Evolutionary conservation across 2,888 invertebrate species (phyloP), one percentile per base, ranked within the genome.

Genomic region (Trachelus tabidus): DNA sequence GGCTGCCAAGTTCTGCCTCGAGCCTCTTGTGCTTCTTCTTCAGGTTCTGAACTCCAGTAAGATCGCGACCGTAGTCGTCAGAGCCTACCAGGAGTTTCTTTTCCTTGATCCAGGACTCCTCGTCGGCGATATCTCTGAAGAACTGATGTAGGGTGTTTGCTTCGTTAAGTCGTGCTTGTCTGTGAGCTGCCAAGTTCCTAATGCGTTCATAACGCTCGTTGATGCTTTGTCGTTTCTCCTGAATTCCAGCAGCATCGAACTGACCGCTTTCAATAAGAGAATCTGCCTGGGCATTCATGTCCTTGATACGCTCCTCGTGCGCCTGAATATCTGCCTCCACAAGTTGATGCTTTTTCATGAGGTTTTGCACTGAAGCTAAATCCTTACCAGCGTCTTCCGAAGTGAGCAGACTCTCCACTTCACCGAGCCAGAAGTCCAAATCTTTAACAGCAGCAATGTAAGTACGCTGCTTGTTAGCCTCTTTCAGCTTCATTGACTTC

Each of bases 381-480:
- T 99, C 99, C 92, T 99, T 99, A 82, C 99, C 99, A 74, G 98
- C 97, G 92, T 99, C 99, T 91, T 99, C 99, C 40, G 97, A 98
- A 3, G 98, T 98, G 86, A 99, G 92, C 82, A 99, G 93, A 91
- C 98, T 98, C 91, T 99, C 99, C 81, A 99, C 98, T 94, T 99
- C 99, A 86, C 99, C 99, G 78, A 99, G 95, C 99, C 99, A 99
- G 93, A 99, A 99, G 93, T 99, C 99, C 84, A 99, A 95, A 93
- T 99, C 99, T 92, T 99, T 99, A 82, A 99, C 99, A 68, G 98
- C 99, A 79, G 99, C 99, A 92, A 99, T 99, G 93, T 99, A 99
- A 0, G 98, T 98, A 83, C 99, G 95, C 92, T 99, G 99, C 90
- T 99, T 98, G 93, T 99, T 99, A 76, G 99, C 99, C 92, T 99